Evolutionary conservation across 2,888 invertebrate species (phyloP), one percentile per base, ranked within the genome.

Genomic region (Sarcophaga carnaria): DNA sequence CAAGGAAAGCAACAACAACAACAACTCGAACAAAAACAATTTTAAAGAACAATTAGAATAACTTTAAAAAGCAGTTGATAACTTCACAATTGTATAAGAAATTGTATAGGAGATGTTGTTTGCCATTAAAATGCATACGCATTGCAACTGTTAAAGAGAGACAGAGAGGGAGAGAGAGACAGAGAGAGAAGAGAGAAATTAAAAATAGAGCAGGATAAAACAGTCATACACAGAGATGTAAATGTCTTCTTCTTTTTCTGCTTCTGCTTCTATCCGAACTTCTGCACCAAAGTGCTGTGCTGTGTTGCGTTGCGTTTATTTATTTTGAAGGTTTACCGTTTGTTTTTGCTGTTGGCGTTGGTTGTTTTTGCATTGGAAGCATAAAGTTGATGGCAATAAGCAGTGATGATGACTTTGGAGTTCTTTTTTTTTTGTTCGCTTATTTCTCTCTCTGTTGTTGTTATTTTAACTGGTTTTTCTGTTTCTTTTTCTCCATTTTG

Each of bases 311-410:
- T 37, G 37, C 37, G 8, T 10, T 37, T 37, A 37, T 37, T 37
- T 37, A 37, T 37, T 37, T 37, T 37, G 37, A 10, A 37, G 37
- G 37, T 37, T 86, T 80, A 45, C 60, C 71, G 27, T 80, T 75
- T 62, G n/a, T 67, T 67, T 37, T 37, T 67, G n/a, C 20, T 59
- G 17, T 76, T 82, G 49, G 3, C 70, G 45, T 75, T 80, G 80
- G 80, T 83, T 88, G 78, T 67, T 79, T 78, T 78, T 78, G 1
- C 60, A 75, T 63, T 74, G 37, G 0, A 37, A 8, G 10, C 37
- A 8, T 37, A 10, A 37, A 37, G 37, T 37, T 37, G 37, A 37
- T 37, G 37, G 37, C 37, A 37, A 37, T 37, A 37, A 37, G 37
- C 37, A 37, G 37, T 37, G 37, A 37, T 8, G 37, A 37, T 37